Conservation (phyloP, 2,888 invertebrate species). For the Branchipolynoe longqiensis region DNA sequence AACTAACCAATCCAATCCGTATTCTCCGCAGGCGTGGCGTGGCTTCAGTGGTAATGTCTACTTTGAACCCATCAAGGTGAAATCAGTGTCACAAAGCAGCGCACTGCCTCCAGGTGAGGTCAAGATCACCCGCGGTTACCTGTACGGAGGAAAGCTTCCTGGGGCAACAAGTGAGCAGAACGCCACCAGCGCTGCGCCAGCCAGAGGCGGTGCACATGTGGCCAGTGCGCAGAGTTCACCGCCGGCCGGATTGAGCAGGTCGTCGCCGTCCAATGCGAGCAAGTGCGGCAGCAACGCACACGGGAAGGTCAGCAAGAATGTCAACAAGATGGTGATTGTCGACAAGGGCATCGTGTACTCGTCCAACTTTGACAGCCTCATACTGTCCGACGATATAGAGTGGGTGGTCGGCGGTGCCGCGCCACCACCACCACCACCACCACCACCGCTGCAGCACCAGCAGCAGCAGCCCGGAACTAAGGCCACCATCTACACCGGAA, state of each 20-base stretch:
- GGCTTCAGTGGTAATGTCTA: slow-evolving; percentile 81
- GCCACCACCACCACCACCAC: too few relatives aligned
- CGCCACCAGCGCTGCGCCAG: not conserved
- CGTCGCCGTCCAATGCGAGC: not conserved
- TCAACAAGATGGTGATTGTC: slow-evolving; percentile 29
- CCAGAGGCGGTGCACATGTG: not conserved
- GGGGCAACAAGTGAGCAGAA: not conserved
- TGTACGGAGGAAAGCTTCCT: not conserved
- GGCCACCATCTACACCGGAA: too few relatives aligned
- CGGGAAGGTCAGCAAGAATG: not conserved
- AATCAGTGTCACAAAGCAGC: slow-evolving; percentile 62
- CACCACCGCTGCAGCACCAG: slow-evolving; percentile 62
- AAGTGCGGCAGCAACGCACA: not conserved
- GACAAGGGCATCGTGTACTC: slow-evolving; percentile 40
- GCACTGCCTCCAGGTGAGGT: not conserved
- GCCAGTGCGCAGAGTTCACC: not conserved
- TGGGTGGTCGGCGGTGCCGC: slow-evolving; percentile 23
- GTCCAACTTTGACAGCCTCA: slow-evolving; percentile 12
- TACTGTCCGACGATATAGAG: slow-evolving; percentile 41
- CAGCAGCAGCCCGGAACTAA: slow-evolving; percentile 72
- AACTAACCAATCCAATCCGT: too few relatives aligned
- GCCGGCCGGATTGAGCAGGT: not conserved
- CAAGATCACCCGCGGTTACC: not conserved
- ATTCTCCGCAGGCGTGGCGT: slow-evolving; percentile 79
- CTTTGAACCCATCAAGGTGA: slow-evolving; percentile 78